Evolutionary conservation across 2,113 vertebrate species (phyloP).

Genomic region (Solenodon paradoxus): DNA sequence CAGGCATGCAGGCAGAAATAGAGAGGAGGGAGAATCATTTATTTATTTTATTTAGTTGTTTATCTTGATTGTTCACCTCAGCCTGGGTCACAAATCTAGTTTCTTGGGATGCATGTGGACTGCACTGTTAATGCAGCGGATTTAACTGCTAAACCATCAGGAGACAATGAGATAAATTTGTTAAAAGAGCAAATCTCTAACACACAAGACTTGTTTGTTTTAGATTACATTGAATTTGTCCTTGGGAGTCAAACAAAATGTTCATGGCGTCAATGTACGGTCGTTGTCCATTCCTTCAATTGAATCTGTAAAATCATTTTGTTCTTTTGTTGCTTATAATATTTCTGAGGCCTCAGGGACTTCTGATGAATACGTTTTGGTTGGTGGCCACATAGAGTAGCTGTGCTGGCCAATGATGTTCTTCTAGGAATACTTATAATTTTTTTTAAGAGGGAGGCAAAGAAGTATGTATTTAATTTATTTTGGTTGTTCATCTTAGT

Average conservation of each 20-base stretch:
- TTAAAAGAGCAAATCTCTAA: not conserved
- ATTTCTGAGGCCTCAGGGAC: constrained; percentile 1
- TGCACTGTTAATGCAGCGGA: no score
- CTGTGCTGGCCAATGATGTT: not conserved
- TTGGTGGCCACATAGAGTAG: not conserved
- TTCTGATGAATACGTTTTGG: not conserved
- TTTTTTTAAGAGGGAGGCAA: no score
- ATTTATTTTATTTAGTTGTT: no score
- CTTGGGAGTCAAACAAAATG: not conserved
- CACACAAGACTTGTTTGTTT: not conserved
- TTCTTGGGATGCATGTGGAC: no score
- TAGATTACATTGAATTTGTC: not conserved
- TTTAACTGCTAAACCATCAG: no score
- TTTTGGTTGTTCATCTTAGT: no score
- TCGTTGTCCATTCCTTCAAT: not conserved
- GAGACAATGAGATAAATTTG: no score
- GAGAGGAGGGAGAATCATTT: no score
- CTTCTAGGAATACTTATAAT: not conserved
- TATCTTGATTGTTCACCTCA: no score
- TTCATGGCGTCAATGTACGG: not conserved
- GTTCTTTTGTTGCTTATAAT: not conserved
- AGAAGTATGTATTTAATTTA: no score
- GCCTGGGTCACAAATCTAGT: no score
- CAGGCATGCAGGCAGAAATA: no score
- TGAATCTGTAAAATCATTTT: not conserved